Evolutionary conservation across 2,113 vertebrate species (phyloP).

Genomic region (Arizona elegans): DNA sequence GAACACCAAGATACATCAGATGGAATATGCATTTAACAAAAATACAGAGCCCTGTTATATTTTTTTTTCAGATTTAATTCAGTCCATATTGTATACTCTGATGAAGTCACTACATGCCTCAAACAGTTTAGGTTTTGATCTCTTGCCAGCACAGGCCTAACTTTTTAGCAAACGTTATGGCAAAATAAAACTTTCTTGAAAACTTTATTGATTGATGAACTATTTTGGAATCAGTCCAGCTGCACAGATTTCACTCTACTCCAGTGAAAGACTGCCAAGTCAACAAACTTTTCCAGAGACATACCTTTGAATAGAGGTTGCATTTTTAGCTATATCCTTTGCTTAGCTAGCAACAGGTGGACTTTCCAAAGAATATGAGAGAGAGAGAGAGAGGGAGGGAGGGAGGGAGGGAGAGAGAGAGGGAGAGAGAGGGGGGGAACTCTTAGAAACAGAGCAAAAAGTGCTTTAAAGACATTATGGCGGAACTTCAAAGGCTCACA

Average conservation of each 20-base stretch:
- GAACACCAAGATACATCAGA: conserved; percentile 48
- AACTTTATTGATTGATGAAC: conserved; percentile 68
- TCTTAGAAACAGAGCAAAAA: conserved; percentile 16
- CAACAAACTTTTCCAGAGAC: conserved; percentile 50
- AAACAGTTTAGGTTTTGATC: conserved; percentile 66
- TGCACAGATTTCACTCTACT: conserved; percentile 57
- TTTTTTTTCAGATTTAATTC: conserved; percentile 57
- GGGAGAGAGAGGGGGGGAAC: not conserved
- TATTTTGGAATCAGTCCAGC: conserved; percentile 65
- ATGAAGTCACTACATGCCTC: conserved; percentile 60
- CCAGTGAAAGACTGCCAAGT: conserved; percentile 47
- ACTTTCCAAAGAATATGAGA: conserved; percentile 29
- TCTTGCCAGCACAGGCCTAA: conserved; percentile 58
- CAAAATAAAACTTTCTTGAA: conserved; percentile 73
- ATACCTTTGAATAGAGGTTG: conserved; percentile 35
- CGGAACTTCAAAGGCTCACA: not conserved
- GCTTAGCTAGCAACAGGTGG: conserved; percentile 33
- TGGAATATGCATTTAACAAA: conserved; percentile 56
- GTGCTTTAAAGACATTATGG: not conserved
- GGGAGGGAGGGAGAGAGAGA: too few relatives aligned
- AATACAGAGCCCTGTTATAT: conserved; percentile 44
- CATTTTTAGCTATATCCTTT: not conserved
- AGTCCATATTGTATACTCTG: conserved; percentile 54
- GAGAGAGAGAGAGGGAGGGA: not conserved
- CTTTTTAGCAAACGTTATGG: conserved; percentile 57